A percentile compares a stretch with the other conserved stretches of the same genome.
phyloP scores from a whole-genome alignment of 2,113 vertebrate species.

The Ivindomyrus marchei region DNA sequence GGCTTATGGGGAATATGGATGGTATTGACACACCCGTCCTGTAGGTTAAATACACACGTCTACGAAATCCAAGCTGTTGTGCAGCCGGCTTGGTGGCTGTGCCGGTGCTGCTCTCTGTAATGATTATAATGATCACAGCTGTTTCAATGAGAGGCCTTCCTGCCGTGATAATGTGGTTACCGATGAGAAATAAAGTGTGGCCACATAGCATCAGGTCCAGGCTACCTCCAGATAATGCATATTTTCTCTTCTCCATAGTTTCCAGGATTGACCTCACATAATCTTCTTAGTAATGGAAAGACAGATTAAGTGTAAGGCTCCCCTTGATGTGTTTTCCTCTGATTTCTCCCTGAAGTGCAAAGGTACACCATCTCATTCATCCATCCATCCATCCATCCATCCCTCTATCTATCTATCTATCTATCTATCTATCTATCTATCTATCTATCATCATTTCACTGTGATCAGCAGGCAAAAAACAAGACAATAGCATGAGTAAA shows the following conservation, averaged over 20 bases:
- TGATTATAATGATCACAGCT: constrained; percentile 18
- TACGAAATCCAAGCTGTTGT: neutral
- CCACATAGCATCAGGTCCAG: neutral
- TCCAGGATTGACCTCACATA: neutral
- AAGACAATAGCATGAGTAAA: neutral
- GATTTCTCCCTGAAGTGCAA: neutral
- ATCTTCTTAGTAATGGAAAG: constrained; percentile 11
- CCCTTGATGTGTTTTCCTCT: neutral
- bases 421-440: too few species aligned
- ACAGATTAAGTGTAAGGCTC: neutral
- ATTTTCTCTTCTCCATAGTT: neutral
- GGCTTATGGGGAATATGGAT: neutral
- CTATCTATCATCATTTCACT: neutral
- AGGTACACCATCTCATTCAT: neutral
- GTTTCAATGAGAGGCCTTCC: neutral
- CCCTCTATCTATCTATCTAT: too few species aligned
- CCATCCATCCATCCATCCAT: too few species aligned
- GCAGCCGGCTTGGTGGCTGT: neutral
- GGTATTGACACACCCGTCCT: neutral
- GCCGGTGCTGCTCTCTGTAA: neutral
- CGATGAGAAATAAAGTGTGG: neutral
- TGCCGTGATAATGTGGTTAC: neutral
- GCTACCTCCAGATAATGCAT: neutral
- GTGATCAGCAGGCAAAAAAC: neutral
- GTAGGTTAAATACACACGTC: neutral